Evolutionary conservation across 2,888 invertebrate genomes (phyloP).

Genomic region (Pimpla rufipes): DNA sequence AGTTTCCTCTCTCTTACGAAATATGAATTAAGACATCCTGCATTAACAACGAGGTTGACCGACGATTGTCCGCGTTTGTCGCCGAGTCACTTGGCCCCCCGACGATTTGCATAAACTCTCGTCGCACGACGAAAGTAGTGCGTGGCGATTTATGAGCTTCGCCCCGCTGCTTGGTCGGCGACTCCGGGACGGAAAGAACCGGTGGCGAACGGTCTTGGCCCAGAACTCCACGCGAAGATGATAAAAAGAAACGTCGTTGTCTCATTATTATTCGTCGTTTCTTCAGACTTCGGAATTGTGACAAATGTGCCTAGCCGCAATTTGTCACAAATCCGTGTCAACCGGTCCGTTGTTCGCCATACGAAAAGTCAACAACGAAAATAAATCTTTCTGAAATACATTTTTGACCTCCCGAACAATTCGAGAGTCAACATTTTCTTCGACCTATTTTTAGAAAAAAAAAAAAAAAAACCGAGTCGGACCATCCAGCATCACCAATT

Average conservation of each 20-base stretch:
- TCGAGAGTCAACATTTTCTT: too few species aligned
- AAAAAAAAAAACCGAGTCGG: too few species aligned
- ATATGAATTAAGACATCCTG: not conserved
- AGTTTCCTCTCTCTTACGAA: not conserved
- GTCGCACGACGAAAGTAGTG: conserved; percentile 18
- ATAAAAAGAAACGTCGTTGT: conserved; percentile 8
- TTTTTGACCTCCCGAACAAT: too few species aligned
- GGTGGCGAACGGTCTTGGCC: conserved; percentile 25
- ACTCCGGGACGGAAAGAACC: conserved; percentile 1
- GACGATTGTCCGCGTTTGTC: not conserved
- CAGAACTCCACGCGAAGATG: conserved; percentile 16
- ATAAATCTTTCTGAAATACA: too few species aligned
- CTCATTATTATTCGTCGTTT: conserved; percentile 29
- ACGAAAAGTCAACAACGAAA: too few species aligned
- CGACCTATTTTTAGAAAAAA: too few species aligned
- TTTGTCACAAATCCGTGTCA: not conserved
- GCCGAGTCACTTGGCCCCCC: not conserved
- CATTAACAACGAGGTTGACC: not conserved
- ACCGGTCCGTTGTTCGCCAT: not conserved
- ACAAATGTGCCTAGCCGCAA: not conserved
- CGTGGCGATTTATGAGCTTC: conserved; percentile 34
- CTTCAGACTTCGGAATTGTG: conserved; percentile 9
- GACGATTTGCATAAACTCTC: conserved; percentile 6
- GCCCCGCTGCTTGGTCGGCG: not conserved
- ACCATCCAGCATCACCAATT: too few species aligned